Evolutionary conservation across 2,113 vertebrate genomes (phyloP).

Genomic region (Pitta sordida): DNA sequence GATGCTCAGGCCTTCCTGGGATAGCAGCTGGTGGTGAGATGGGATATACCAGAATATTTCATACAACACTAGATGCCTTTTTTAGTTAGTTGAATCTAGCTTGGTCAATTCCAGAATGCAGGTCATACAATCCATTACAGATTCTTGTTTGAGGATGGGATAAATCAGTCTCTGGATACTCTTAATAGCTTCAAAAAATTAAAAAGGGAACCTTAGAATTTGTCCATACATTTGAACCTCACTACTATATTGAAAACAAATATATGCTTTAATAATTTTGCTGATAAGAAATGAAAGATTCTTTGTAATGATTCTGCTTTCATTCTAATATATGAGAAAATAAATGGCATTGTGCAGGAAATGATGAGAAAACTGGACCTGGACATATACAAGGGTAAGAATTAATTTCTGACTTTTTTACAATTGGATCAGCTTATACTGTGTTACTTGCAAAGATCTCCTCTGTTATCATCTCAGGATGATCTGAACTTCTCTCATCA

Average conservation of each 20-base stretch:
- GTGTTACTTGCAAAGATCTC: neutral
- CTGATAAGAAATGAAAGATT: neutral
- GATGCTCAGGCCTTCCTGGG: neutral
- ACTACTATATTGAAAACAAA: neutral
- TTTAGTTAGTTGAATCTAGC: neutral
- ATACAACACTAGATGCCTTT: neutral
- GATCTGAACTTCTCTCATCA: neutral
- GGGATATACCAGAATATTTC: neutral
- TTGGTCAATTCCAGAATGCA: neutral
- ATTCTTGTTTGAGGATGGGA: neutral
- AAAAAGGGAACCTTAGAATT: neutral
- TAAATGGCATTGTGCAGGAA: neutral
- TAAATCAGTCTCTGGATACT: neutral
- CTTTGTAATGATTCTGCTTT: neutral
- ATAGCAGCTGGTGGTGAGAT: neutral
- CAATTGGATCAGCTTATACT: neutral
- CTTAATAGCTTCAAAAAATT: neutral
- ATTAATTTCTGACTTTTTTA: neutral
- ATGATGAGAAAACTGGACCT: neutral
- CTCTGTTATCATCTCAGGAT: neutral
- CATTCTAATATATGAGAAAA: neutral
- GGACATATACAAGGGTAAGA: neutral
- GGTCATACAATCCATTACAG: neutral
- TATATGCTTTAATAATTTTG: neutral
- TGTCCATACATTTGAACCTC: neutral